Evolutionary conservation across 1,140 invertebrate species (phyloP), one percentile per base, ranked within the genome.

Genomic region (Habropoda laboriosa): DNA sequence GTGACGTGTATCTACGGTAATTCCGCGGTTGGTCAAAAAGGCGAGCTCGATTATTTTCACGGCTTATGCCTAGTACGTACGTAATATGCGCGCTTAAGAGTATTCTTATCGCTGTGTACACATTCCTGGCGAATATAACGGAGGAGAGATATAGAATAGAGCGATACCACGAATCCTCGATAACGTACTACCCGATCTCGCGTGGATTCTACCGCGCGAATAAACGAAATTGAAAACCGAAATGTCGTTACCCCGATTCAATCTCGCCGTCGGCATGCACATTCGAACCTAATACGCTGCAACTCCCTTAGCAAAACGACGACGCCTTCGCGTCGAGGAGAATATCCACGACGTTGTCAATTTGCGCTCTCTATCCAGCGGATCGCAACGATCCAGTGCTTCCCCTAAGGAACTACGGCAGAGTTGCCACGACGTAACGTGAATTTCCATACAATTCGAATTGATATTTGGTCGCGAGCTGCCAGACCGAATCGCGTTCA

Each of bases 141-240:
- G 5, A 18, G 8, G 24, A 40, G n/a, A n/a, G n/a, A n/a, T n/a
- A n/a, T n/a, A 53, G 40, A 16, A 24, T 10, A 40, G 27, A 12
- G 30, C 49, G 49, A 55, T 40, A 24, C n/a, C 67, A 24, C 47
- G 12, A 40, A 35, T 60, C 16, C 10, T 42, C 27, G 70, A 49
- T 72, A 71, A 58, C 53, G 55, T 42, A 58, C 30, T 18, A n/a
- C 27, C 27, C 68, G 38, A 58, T 71, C 30, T 30, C 38, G 53
- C 38, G 27, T 21, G 27, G 27, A 58, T 30, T 71, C 68, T 35
- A 21, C 71, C 24, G 42, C 32, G 42, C 71, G 71, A 51, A 40
- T 63, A 74, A 74, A 74, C 71, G 71, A 61, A 74, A 63, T 74
- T 60, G 71, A 74, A 63, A 74, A 51, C 18, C 58, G 58, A 63